Evolutionary conservation across 92 coral and sea anemone species (phyloP).

Genomic region (Pocillopora meandrina): DNA sequence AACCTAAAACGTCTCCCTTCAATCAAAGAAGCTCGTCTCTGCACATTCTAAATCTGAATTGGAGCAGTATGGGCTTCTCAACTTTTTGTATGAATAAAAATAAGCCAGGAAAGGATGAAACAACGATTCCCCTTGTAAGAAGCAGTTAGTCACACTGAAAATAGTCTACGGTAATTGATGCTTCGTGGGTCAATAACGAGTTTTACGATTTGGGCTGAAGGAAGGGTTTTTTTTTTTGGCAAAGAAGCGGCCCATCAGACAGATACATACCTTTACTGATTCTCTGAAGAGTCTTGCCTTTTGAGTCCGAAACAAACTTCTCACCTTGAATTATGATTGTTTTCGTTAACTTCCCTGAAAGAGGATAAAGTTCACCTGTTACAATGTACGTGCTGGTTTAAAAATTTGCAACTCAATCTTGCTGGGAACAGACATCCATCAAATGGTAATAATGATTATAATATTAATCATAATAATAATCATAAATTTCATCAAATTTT

Average conservation of each 20-base stretch:
- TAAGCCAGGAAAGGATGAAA: no score
- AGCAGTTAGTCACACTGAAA: not conserved
- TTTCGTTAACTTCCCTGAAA: constrained; percentile 53
- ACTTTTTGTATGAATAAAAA: no score
- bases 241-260: no score
- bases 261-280: constrained; percentile 41
- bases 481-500: no score
- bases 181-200: no score
- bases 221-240: no score
- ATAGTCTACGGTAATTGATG: no score
- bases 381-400: not conserved
- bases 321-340: constrained; percentile 73
- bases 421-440: not conserved
- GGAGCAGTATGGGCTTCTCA: no score
- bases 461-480: no score
- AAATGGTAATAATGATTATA: not conserved
- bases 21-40: not conserved
- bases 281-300: constrained; percentile 75
- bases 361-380: not conserved
- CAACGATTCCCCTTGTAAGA: no score
- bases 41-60: no score
- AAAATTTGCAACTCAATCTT: not conserved
- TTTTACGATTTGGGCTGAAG: no score
- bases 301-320: constrained; percentile 64
- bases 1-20: not conserved